Percentiles rank a stretch among this genome's conserved stretches.
These are phyloP conservation scores for Brenthis ino DNA, from an alignment of 2,888 invertebrate genomes.

Conservation along the genomic window DNA sequence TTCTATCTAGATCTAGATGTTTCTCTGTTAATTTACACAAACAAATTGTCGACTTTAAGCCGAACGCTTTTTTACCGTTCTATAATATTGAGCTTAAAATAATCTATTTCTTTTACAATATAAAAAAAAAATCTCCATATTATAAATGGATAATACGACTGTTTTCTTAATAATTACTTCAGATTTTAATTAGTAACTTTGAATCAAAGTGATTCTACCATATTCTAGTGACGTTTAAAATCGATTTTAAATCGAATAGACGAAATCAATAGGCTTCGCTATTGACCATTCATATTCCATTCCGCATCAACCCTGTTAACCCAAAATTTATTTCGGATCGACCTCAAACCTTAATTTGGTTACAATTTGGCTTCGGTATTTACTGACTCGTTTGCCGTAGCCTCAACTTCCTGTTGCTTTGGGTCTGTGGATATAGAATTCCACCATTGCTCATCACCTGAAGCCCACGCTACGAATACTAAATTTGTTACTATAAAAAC, in stretches of 20 bases:
- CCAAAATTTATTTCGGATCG: constrained; percentile 25
- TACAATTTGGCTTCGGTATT: constrained; percentile 68
- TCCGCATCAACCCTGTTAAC: constrained; percentile 35
- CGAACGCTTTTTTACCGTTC: background rate
- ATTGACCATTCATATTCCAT: constrained; percentile 17
- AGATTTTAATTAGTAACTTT: constrained; percentile 4
- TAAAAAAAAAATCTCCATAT: background rate
- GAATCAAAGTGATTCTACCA: constrained; percentile 6
- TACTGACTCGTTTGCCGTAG: constrained; percentile 52
- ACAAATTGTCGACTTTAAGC: background rate
- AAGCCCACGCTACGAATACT: constrained; percentile 87
- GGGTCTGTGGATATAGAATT: constrained; percentile 78
- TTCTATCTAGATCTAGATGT: background rate
- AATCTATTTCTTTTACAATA: constrained; percentile 1
- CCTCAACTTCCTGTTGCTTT: constrained; percentile 59
- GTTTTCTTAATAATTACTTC: constrained; percentile 7
- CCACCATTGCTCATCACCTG: constrained; percentile 91
- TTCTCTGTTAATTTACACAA: background rate
- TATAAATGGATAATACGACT: constrained; percentile 2
- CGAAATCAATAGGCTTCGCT: constrained; percentile 21
- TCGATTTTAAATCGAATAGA: constrained; percentile 29
- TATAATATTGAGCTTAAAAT: background rate
- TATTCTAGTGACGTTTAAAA: constrained; percentile 6
- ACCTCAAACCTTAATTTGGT: constrained; percentile 29
- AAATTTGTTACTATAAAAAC: constrained; percentile 88